Percentiles rank a stretch among this genome's conserved stretches.
Evolutionary conservation across 2,888 invertebrate genomes (phyloP).

Genomic region (Phaedon cochleariae): DNA sequence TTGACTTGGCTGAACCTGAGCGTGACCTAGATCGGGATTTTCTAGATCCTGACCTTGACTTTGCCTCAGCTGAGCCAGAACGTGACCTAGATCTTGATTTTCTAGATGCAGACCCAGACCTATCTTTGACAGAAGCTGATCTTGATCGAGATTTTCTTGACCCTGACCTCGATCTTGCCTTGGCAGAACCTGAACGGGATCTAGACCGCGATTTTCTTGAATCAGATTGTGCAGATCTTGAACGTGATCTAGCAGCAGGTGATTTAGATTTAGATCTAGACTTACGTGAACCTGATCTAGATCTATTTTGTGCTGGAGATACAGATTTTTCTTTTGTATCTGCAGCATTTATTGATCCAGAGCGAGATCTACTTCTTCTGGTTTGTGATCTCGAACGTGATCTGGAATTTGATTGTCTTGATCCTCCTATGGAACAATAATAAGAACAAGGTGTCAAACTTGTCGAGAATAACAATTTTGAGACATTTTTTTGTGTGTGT

Average conservation of each 20-base stretch:
- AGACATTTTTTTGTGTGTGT: no score
- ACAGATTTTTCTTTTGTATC: conserved; percentile 44
- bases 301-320: conserved; percentile 33
- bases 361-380: conserved; percentile 32
- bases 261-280: conserved; percentile 32
- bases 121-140: no score
- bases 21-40: no score
- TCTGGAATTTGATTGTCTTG: conserved; percentile 42
- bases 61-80: background rate
- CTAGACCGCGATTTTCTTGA: conserved; percentile 32
- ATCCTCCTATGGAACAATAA: conserved; percentile 6
- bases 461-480: no score
- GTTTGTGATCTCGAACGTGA: conserved; percentile 46
- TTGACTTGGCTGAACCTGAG: no score
- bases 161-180: conserved; percentile 36
- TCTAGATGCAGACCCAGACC: no score
- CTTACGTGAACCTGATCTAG: conserved; percentile 32
- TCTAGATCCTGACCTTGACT: conserved; percentile 37
- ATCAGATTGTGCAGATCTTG: conserved; percentile 38
- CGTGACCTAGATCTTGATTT: conserved; percentile 42
- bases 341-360: conserved; percentile 16
- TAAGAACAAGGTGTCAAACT: no score
- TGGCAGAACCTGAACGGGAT: conserved; percentile 10
- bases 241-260: conserved; percentile 23
- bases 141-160: no score